Evolutionary conservation across 2,113 vertebrate species (phyloP).

Genomic region (Pristiophorus japonicus): DNA sequence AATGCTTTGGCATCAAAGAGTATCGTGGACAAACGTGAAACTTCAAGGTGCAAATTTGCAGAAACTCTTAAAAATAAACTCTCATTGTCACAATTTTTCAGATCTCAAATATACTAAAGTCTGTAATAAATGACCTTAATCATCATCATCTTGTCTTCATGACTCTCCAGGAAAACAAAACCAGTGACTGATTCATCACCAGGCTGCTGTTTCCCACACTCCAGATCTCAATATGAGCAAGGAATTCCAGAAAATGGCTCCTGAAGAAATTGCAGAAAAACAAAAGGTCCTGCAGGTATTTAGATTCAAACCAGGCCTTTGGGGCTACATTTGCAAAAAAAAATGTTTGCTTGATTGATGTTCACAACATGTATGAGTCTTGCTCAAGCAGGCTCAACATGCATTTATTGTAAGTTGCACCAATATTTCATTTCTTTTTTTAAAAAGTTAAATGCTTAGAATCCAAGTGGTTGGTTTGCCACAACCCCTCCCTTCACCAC

Average conservation of each 20-base stretch:
- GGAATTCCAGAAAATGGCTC: not conserved
- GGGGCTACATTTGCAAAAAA: constrained; percentile 45
- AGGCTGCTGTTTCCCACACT: not conserved
- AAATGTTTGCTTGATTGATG: constrained; percentile 42
- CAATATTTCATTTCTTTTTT: not conserved
- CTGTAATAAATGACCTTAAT: not conserved
- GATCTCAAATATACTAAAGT: not conserved
- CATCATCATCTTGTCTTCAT: not conserved
- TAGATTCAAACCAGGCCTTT: constrained; percentile 42
- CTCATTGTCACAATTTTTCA: not conserved
- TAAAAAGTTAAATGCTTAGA: not conserved
- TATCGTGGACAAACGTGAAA: not conserved
- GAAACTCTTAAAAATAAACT: not conserved
- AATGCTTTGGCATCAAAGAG: not conserved
- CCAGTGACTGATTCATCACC: not conserved
- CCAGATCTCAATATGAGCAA: not conserved
- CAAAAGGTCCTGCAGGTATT: no score
- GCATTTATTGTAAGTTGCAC: constrained; percentile 43
- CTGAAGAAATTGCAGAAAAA: not conserved
- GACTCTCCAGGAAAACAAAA: not conserved
- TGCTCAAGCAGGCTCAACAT: constrained; percentile 46
- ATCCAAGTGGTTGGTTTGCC: not conserved
- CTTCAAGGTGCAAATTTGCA: not conserved
- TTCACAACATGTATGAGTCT: constrained; percentile 40
- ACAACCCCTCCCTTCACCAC: not conserved